Base-by-base conservation (phyloP, 2,888 invertebrate genomes). In the Enchytraeus crypticus region DNA sequence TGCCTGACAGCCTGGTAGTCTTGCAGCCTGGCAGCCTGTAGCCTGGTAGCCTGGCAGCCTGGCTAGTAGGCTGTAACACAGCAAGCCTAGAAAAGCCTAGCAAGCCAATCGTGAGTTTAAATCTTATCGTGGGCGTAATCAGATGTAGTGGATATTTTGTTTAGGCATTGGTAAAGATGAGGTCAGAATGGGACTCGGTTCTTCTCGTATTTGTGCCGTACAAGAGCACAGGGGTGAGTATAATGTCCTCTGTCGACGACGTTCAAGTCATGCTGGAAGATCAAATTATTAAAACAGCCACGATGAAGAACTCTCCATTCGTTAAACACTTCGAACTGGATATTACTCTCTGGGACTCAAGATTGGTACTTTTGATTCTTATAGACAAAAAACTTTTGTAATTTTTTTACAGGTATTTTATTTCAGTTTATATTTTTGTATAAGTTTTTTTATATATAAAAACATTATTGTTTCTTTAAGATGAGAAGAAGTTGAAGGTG, bases 291-390 rank as follows among this genome's bases (percentile, higher is more conserved):
- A 78, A 78, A 68, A 77, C 77, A 33, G 75, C 75, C 61, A 77
- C 77, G 4, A 78, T 78, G 77, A 77, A 77, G 64, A 76, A 76
- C 27, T 78, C 78, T 5, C 75, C 78, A 26, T 78, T 77, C 69
- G 75, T 77, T 66, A 74, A 73, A 45, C 76, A 77, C 27, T 77
- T 77, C 72, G 77, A 78, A 64, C 66, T 67, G 29, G 75, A 77
- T 58, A 69, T 78, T 57, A 75, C 73, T 58, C 69, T 73, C 54
- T 78, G 78, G 78, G 75, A 75, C 60, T 59, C 59, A 8, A 65
- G 68, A 43, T 66, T 78, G 70, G 78, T 78, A 64, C 64, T n/a
- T n/a, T n/a, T n/a, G n/a, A n/a, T n/a, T n/a, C n/a, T n/a, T n/a
- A n/a, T n/a, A n/a, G n/a, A n/a, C n/a, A n/a, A n/a, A n/a, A n/a